Percentiles rank a stretch among this genome's conserved stretches.
Evolutionary conservation across 2,797 vertebrate genomes (phyloP).

Genomic region (Borostomias antarcticus): DNA sequence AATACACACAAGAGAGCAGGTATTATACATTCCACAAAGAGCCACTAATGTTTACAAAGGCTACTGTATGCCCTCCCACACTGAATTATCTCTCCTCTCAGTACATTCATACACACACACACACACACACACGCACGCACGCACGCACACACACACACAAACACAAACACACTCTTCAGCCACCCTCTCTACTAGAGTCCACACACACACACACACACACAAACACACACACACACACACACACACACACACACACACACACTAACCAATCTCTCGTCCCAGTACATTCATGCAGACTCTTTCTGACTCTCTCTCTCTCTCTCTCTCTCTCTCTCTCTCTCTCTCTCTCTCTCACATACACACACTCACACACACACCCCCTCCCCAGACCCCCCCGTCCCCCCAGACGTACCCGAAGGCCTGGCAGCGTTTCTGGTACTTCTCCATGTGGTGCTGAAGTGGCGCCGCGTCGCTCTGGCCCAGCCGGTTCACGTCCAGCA

Average conservation of each 20-base stretch:
- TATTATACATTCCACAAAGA: neutral
- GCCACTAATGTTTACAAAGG: constrained; percentile 12
- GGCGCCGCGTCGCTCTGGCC: constrained; percentile 92
- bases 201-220: constrained; percentile 7
- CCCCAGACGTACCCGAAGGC: constrained; percentile 86
- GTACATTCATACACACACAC: neutral
- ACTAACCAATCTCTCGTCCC: too few relatives aligned
- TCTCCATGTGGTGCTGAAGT: constrained; percentile 91
- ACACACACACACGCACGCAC: constrained; percentile 11
- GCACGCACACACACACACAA: constrained; percentile 11
- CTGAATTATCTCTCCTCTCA: neutral
- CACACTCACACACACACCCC: neutral
- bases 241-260: too few relatives aligned
- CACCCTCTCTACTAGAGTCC: too few relatives aligned
- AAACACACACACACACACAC: too few relatives aligned
- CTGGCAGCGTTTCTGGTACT: constrained; percentile 93
- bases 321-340: too few relatives aligned
- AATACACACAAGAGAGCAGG: constrained; percentile 17
- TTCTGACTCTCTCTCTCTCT: neutral
- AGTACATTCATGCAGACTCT: too few relatives aligned
- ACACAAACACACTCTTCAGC: too few relatives aligned
- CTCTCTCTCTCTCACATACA: neutral
- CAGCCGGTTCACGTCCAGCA: constrained; percentile 94
- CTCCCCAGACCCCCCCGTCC: neutral
- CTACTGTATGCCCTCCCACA: neutral